These are phyloP conservation scores for Typhlomys cinereus DNA, from an alignment of 2,113 vertebrate species.

Conservation along the genomic window DNA sequence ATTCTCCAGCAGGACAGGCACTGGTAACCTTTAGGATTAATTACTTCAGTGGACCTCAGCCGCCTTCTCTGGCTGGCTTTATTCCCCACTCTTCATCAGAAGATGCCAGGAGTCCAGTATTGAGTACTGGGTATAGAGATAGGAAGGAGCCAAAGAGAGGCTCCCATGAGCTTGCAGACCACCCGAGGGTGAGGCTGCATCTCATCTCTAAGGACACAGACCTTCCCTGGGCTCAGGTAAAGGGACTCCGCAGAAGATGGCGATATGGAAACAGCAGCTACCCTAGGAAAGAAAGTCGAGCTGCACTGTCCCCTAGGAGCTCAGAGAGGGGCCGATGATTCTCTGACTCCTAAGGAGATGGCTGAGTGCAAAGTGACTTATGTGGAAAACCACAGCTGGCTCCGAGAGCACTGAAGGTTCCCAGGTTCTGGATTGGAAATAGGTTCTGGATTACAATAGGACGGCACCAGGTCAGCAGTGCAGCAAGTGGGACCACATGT, in stretches of 20 bases:
- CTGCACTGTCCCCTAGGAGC: no score
- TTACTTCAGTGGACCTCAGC: constrained; percentile 65
- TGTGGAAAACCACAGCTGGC: not conserved
- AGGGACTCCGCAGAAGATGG: not conserved
- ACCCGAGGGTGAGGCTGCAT: not conserved
- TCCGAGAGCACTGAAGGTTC: not conserved
- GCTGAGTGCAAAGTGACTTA: not conserved
- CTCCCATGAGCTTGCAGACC: fast-evolving
- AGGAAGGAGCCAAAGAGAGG: not conserved
- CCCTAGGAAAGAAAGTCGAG: not conserved
- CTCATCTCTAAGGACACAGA: not conserved
- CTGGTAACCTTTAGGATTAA: constrained; percentile 79
- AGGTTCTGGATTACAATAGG: fast-evolving
- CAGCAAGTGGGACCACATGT: not conserved
- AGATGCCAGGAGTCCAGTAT: constrained; percentile 29
- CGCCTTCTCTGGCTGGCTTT: constrained; percentile 35
- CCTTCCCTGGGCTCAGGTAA: not conserved
- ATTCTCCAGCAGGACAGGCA: constrained; percentile 52
- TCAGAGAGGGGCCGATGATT: not conserved
- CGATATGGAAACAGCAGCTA: not conserved
- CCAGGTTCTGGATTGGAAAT: not conserved
- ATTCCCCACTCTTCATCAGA: constrained; percentile 43
- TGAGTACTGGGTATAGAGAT: not conserved
- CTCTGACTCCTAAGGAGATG: not conserved
- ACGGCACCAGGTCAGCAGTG: fast-evolving